Base-by-base conservation (phyloP, 2,888 invertebrate genomes). In the Aradus depressus region DNA sequence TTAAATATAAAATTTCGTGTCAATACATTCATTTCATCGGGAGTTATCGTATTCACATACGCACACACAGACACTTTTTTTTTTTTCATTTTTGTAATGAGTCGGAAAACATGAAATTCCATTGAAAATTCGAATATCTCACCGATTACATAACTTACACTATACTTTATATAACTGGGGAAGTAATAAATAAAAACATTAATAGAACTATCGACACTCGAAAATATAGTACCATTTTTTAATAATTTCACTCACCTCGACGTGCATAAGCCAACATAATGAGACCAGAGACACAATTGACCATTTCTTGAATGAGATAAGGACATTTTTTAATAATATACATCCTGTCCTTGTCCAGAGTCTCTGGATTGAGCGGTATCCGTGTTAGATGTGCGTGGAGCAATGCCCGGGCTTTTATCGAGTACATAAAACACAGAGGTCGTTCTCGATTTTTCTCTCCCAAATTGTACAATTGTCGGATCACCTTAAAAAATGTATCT, bases 371-470 rank as follows among this genome's bases (percentile, higher is more conserved):
- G 18, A 92, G 67, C 2, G 75, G 71, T 64, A 96, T 77, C 43
- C 97, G 79, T n/a, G 82, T 77, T 47, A 98, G 73, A 71, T 99
- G 97, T 2, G 96, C 93, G 67, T 96, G 92, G n/a, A 98, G 72
- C 18, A 99, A 72, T 19, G 93, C 90, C 37, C 98, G 76, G 1
- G 97, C 90, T 68, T 86, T 88, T 58, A 89, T 83, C 61, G 95
- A 95, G 72, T 96, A 97, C 47, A 84, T 77, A 54, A 84, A 81
- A 67, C 93, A 93, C 16, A 98, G 72, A 0, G 97, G 97, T 58
- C 83, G 77, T 66, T 98, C 97, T 64, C 91, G 91, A 67, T 95
- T 96, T 70, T 96, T 97, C 67, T 96, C 97, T 57, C 86, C 85
- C 23, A 99, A 73, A 68, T 95, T 88, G 1, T 86, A 84, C 43